Evolutionary conservation across 30 jellyfish, hydroid and myxozoan species (phyloP).

Genomic region (Hydractinia echinata): DNA sequence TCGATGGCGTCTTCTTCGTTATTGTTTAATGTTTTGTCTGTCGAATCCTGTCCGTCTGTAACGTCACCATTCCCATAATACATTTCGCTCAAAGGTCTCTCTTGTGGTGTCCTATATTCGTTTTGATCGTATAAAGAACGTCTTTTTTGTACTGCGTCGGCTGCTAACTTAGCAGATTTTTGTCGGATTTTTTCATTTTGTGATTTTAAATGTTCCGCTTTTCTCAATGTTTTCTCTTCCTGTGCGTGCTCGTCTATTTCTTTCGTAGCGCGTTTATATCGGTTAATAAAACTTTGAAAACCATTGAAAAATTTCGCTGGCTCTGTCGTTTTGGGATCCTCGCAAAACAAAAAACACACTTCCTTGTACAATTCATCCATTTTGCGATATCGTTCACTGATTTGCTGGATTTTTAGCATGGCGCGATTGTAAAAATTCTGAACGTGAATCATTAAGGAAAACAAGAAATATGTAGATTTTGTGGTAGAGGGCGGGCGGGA

Average conservation of each 20-base stretch:
- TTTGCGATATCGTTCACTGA: constrained; percentile 75
- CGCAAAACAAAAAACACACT: constrained; percentile 80
- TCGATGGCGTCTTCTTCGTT: too few species aligned
- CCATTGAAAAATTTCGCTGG: constrained; percentile 71
- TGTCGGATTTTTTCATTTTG: constrained; percentile 1
- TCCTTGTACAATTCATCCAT: constrained; percentile 91
- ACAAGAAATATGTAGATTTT: neutral
- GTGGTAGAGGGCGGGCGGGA: too few species aligned
- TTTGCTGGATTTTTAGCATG: constrained; percentile 64
- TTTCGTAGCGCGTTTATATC: constrained; percentile 34
- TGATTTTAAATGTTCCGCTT: constrained; percentile 19
- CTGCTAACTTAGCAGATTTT: constrained; percentile 1
- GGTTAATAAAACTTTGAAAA: constrained; percentile 48
- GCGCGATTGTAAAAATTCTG: constrained; percentile 88
- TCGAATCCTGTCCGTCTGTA: neutral
- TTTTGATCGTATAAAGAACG: constrained; percentile 9
- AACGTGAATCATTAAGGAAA: constrained; percentile 40
- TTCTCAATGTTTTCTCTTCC: constrained; percentile 15
- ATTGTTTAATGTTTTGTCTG: too few species aligned
- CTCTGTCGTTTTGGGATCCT: constrained; percentile 69
- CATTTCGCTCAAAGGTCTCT: constrained; percentile 9
- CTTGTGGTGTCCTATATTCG: neutral
- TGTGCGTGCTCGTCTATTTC: constrained; percentile 17
- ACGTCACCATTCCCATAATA: neutral
- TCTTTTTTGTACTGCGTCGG: neutral